Evolutionary conservation across 2,113 vertebrate genomes (phyloP).

Genomic region (Panthera uncia): DNA sequence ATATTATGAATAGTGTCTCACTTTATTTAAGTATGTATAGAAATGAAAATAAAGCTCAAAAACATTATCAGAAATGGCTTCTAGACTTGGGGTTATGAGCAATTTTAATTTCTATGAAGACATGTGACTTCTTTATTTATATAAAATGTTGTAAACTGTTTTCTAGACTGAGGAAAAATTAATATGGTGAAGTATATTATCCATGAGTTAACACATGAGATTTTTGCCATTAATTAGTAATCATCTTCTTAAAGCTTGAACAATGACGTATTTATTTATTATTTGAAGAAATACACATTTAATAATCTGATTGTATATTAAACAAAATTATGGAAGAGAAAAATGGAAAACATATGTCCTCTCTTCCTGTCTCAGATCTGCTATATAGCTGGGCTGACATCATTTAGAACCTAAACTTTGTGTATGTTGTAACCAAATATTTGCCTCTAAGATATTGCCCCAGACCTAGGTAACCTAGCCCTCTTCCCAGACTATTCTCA

Average conservation of each 20-base stretch:
- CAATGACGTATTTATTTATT: background rate
- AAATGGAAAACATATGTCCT: background rate
- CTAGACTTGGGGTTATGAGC: background rate
- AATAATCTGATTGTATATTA: background rate
- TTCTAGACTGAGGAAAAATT: background rate
- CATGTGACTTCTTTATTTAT: background rate
- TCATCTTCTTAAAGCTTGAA: background rate
- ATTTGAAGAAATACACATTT: background rate
- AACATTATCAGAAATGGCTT: background rate
- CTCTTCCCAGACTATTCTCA: background rate
- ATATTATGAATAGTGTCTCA: background rate
- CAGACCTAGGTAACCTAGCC: background rate
- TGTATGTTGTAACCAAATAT: background rate
- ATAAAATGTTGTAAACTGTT: background rate
- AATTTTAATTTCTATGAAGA: background rate
- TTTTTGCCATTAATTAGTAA: background rate
- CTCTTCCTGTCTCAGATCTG: background rate
- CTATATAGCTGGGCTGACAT: background rate
- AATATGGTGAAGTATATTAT: background rate
- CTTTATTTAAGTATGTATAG: background rate
- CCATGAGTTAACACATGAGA: rapidly evolving
- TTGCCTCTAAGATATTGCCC: background rate
- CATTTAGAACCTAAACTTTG: background rate
- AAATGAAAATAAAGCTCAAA: background rate
- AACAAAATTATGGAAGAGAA: background rate